phyloP scores from a whole-genome alignment of 2,888 invertebrate genomes.

The Drosophila monieri region DNA sequence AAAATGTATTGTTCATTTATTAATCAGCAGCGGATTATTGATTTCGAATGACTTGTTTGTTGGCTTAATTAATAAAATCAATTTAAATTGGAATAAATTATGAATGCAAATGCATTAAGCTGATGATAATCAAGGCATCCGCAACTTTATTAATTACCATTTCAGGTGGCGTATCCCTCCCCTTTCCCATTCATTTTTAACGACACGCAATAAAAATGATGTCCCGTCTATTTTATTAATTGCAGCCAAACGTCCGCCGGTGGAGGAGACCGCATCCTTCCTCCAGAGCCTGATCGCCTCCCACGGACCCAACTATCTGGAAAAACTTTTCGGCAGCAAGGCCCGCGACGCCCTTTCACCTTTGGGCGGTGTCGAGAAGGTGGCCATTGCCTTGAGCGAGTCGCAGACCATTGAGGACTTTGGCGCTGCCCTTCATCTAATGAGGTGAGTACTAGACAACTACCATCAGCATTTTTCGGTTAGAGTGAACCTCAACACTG shows the following conservation, averaged over 20 bases:
- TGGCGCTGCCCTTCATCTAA: slow-evolving; percentile 84
- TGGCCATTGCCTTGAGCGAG: slow-evolving; percentile 96
- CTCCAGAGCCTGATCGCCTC: slow-evolving; percentile 96
- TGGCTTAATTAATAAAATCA: slow-evolving; percentile 41
- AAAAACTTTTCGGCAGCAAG: slow-evolving; percentile 97
- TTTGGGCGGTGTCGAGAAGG: slow-evolving; percentile 96
- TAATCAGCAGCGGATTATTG: slow-evolving; percentile 14
- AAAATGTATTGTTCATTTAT: slow-evolving; percentile 15
- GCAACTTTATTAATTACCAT: slow-evolving; percentile 30
- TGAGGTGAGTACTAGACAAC: slow-evolving; percentile 80
- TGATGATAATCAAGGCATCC: slow-evolving; percentile 10
- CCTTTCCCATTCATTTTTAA: slow-evolving; percentile 18
- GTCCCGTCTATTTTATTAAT: slow-evolving; percentile 42
- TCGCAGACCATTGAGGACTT: slow-evolving; percentile 98
- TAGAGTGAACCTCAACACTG: neutral
- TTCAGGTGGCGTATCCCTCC: neutral
- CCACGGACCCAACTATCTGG: slow-evolving; percentile 98
- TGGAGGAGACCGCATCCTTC: slow-evolving; percentile 98
- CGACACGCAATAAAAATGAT: slow-evolving; percentile 30
- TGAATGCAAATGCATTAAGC: slow-evolving; percentile 41
- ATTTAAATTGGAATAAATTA: slow-evolving; percentile 33
- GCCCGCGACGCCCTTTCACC: slow-evolving; percentile 95
- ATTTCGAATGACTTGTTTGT: slow-evolving; percentile 12
- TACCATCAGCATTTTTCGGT: neutral
- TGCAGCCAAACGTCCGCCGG: slow-evolving; percentile 97